phyloP scores from a whole-genome alignment of 1,140 invertebrate species.

The Drosophila malerkotliana region DNA sequence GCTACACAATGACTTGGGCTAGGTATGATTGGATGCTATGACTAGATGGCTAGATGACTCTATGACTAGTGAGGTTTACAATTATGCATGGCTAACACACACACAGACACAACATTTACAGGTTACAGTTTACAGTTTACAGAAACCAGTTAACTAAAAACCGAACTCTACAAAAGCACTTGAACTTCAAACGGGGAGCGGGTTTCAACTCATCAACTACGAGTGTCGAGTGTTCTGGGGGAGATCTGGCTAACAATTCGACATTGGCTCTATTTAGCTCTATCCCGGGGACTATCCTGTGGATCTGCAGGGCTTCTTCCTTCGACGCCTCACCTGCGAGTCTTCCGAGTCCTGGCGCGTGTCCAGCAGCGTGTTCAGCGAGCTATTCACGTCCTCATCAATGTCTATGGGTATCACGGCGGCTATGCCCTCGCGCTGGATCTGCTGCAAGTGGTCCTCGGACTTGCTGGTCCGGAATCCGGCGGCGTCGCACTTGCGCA shows the following conservation, averaged over 20 bases:
- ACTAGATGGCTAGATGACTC: slow-evolving; percentile 2
- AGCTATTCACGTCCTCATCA: slow-evolving; percentile 96
- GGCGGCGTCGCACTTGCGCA: slow-evolving; percentile 81
- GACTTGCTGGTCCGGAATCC: slow-evolving; percentile 91
- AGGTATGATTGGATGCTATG: slow-evolving; percentile 3
- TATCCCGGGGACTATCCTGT: slow-evolving; percentile 20
- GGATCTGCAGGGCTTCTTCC: neutral
- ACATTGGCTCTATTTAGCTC: slow-evolving; percentile 3
- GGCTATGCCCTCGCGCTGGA: slow-evolving; percentile 80
- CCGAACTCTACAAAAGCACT: slow-evolving; percentile 43
- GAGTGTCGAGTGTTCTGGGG: slow-evolving; percentile 38
- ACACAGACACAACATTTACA: slow-evolving; percentile 35
- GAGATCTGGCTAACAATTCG: slow-evolving; percentile 5
- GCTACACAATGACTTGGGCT: neutral
- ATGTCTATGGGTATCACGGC: slow-evolving; percentile 94
- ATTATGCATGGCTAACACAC: slow-evolving; percentile 44
- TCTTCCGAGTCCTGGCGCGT: slow-evolving; percentile 89
- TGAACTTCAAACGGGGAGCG: slow-evolving; percentile 18
- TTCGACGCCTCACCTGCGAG: slow-evolving; percentile 76
- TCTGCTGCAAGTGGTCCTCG: slow-evolving; percentile 92
- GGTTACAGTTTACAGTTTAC: slow-evolving; percentile 46
- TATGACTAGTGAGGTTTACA: slow-evolving; percentile 22
- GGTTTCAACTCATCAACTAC: slow-evolving; percentile 35
- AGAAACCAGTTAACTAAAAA: slow-evolving; percentile 41
- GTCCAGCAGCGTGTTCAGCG: slow-evolving; percentile 94